Conservation (phyloP, 2,888 invertebrate genomes). For the Drosophila picticornis region DNA sequence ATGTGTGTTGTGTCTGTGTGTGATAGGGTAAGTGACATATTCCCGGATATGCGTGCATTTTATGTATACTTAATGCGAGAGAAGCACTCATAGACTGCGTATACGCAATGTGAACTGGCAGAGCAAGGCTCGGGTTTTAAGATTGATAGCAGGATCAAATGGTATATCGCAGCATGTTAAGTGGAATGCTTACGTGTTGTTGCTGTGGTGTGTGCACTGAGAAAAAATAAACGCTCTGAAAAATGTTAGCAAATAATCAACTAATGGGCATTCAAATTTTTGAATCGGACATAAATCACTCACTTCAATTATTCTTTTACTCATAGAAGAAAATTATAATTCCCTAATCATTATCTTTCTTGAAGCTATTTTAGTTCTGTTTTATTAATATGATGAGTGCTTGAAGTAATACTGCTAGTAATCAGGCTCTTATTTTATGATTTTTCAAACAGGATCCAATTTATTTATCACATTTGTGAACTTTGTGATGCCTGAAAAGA, state of each 20-base stretch:
- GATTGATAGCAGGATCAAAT: constrained; percentile 77
- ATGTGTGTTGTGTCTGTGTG: neutral
- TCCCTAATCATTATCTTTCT: neutral
- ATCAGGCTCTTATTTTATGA: neutral
- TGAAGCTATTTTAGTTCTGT: neutral
- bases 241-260: too few species aligned
- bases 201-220: constrained; percentile 3
- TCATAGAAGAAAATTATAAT: neutral
- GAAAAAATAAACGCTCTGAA: neutral
- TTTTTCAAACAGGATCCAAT: rapidly evolving
- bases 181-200: constrained; percentile 64
- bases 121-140: constrained; percentile 44
- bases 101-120: constrained; percentile 49
- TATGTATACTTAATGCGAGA: constrained; percentile 59
- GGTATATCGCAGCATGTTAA: constrained; percentile 73
- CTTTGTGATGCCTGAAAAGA: neutral
- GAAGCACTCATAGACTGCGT: constrained; percentile 35
- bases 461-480: neutral
- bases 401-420: neutral
- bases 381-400: neutral
- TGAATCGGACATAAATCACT: too few species aligned
- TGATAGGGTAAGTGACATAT: constrained; percentile 51
- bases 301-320: neutral
- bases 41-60: constrained; percentile 40
- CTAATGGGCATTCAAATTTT: neutral